Conservation (phyloP, 2,797 vertebrate genomes). For the Phalloptychus januarius region DNA sequence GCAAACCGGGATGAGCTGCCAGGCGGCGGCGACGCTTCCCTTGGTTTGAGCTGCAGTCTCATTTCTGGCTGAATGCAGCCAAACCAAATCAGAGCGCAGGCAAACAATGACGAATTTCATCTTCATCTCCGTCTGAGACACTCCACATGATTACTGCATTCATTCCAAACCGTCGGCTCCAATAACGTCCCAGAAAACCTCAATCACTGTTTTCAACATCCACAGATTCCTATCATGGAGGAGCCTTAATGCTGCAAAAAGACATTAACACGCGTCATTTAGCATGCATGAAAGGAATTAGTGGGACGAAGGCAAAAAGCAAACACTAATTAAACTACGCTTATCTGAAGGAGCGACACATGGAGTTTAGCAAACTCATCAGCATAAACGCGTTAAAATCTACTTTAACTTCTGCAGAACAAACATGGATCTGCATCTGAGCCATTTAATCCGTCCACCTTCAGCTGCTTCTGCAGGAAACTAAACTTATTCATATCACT, state of each 20-base stretch:
- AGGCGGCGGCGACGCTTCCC: conserved; percentile 17
- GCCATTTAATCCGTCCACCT: not conserved
- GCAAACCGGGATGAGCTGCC: not conserved
- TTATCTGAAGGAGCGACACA: conserved; percentile 17
- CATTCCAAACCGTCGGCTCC: conserved; percentile 14
- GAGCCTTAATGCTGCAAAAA: not conserved
- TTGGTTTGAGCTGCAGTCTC: not conserved
- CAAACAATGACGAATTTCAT: not conserved
- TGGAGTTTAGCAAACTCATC: not conserved
- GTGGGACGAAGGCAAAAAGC: conserved; percentile 3
- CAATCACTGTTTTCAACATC: not conserved
- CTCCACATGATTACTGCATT: conserved; percentile 12
- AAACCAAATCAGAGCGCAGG: not conserved
- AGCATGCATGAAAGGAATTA: not conserved
- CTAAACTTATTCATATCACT: not conserved
- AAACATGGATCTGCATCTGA: not conserved
- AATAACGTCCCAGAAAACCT: conserved; percentile 7
- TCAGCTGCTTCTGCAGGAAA: not conserved
- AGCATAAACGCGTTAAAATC: conserved; percentile 6
- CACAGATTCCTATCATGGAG: not conserved
- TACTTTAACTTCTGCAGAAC: not conserved
- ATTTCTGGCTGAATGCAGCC: conserved; percentile 11
- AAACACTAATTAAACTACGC: conserved; percentile 24
- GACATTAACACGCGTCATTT: not conserved
- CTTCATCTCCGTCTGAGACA: not conserved